These are phyloP conservation scores for Ochlodes sylvanus DNA, from an alignment of 2,888 invertebrate species.

Conservation along the genomic window DNA sequence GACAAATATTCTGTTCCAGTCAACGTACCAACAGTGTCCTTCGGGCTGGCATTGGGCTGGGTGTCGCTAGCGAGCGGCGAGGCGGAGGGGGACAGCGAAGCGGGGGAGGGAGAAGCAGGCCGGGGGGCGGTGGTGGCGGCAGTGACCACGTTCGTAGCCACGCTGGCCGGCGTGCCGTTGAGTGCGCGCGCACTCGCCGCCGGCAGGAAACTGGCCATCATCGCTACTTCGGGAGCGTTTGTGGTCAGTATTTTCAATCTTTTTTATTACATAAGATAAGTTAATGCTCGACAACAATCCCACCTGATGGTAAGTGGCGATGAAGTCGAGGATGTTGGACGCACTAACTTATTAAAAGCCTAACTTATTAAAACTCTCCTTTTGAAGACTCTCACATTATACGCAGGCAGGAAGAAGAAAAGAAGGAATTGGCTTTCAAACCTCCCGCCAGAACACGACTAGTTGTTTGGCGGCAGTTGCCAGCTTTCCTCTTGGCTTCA, in stretches of 20 bases:
- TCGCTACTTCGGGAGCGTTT: conserved; percentile 60
- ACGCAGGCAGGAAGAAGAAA: no score
- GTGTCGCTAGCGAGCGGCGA: conserved; percentile 67
- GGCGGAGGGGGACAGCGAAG: conserved; percentile 38
- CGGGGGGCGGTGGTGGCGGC: conserved; percentile 55
- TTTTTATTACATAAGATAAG: no score
- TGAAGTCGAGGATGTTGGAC: no score
- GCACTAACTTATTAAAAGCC: no score
- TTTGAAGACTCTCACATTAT: no score
- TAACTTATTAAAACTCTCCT: no score
- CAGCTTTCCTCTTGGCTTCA: no score
- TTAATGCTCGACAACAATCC: no score
- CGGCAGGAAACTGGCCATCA: conserved; percentile 60
- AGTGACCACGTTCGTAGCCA: conserved; percentile 53
- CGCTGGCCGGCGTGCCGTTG: conserved; percentile 63
- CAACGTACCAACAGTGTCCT: conserved; percentile 67
- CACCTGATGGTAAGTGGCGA: no score
- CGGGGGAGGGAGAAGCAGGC: conserved; percentile 43
- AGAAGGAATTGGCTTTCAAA: no score
- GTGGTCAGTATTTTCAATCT: conserved; percentile 51
- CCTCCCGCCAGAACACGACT: no score
- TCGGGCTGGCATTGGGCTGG: conserved; percentile 71
- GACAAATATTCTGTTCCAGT: conserved; percentile 50
- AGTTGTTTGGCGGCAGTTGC: no score
- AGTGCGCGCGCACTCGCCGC: conserved; percentile 57